These are phyloP conservation scores for Picathartes gymnocephalus DNA, from an alignment of 2,113 vertebrate species.

Conservation along the genomic window DNA sequence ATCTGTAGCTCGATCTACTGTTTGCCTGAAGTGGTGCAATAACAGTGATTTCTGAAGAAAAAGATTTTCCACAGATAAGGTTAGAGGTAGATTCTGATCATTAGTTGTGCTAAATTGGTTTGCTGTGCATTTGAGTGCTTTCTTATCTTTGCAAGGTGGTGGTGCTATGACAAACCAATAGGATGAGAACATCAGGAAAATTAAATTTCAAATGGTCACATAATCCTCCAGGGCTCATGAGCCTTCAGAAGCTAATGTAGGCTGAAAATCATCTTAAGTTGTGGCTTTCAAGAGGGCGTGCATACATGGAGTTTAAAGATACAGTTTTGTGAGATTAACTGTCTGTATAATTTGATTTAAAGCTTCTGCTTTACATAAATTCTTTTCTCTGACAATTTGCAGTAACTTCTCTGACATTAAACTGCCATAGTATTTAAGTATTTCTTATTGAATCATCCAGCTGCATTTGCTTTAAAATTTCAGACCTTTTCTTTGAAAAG, in stretches of 20 bases:
- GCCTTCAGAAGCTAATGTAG: not conserved
- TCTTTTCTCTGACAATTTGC: not conserved
- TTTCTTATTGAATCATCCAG: not conserved
- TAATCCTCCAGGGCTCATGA: not conserved
- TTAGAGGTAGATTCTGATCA: not conserved
- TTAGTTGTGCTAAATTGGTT: not conserved
- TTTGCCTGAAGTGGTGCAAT: not conserved
- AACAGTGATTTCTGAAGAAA: not conserved
- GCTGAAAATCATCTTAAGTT: not conserved
- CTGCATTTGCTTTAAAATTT: not conserved
- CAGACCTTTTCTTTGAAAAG: not conserved
- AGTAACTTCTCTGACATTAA: slow-evolving; percentile 4
- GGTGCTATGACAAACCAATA: not conserved
- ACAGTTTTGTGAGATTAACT: slow-evolving; percentile 3
- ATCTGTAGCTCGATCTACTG: not conserved
- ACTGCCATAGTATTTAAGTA: not conserved
- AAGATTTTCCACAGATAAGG: not conserved
- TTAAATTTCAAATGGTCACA: not conserved
- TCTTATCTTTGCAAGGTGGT: not conserved
- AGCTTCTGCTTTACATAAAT: not conserved
- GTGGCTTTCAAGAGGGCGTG: not conserved
- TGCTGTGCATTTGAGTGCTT: not conserved
- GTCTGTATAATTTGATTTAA: slow-evolving; percentile 4
- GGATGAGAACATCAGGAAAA: not conserved
- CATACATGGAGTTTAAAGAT: not conserved